Evolutionary conservation across 2,888 invertebrate species (phyloP).

Genomic region (Entomobrya proxima): DNA sequence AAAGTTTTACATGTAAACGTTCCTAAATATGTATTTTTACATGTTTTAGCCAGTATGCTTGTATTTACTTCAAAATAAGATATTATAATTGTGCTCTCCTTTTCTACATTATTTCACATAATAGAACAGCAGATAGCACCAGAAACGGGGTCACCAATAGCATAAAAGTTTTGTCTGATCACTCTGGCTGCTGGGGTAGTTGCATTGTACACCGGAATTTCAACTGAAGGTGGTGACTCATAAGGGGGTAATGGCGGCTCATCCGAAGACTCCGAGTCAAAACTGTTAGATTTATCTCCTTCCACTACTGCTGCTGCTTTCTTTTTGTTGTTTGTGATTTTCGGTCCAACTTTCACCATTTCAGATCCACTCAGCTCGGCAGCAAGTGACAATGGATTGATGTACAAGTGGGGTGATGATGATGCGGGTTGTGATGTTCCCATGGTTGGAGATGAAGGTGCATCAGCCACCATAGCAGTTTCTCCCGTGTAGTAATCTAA

Average conservation of each 20-base stretch:
- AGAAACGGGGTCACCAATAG: conserved; percentile 72
- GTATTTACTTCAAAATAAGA: not conserved
- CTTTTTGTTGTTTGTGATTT: not conserved
- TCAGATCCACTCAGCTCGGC: conserved; percentile 69
- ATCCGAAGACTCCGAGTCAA: conserved; percentile 55
- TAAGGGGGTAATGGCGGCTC: conserved; percentile 69
- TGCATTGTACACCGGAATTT: conserved; percentile 70
- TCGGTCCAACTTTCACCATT: conserved; percentile 37
- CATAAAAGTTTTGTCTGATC: conserved; percentile 69
- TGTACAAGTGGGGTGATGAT: conserved; percentile 66
- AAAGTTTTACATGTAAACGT: not conserved
- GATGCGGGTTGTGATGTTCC: conserved; percentile 4
- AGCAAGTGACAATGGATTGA: conserved; percentile 73
- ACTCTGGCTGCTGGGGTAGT: conserved; percentile 68
- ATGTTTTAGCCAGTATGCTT: not conserved
- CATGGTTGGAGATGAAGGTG: not conserved
- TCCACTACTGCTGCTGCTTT: not conserved
- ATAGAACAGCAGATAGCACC: conserved; percentile 75
- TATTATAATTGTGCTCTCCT: not conserved
- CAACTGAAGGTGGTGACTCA: conserved; percentile 70
- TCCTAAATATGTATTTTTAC: not conserved
- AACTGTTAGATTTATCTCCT: conserved; percentile 17
- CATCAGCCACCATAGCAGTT: conserved; percentile 6
- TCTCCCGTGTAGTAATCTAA: conserved; percentile 37
- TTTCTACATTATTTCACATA: conserved; percentile 58